These are phyloP conservation scores for Strix uralensis DNA, from an alignment of 2,113 vertebrate species.

Conservation along the genomic window DNA sequence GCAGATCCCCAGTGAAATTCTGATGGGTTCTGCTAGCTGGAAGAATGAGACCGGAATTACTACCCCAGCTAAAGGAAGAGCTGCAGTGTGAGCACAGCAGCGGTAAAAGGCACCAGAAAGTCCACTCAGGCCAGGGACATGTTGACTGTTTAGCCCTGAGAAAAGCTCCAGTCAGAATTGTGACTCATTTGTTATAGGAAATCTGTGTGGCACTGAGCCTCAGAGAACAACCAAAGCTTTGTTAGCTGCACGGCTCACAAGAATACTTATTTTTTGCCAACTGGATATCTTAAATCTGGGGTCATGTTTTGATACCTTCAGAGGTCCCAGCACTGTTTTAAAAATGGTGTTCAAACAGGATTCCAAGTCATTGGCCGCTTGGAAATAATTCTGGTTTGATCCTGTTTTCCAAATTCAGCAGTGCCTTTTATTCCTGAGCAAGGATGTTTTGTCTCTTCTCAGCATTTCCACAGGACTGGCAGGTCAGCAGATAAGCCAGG, in stretches of 20 bases:
- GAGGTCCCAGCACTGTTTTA: not conserved
- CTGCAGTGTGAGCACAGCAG: not conserved
- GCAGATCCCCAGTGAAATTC: not conserved
- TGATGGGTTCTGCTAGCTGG: not conserved
- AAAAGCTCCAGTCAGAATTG: not conserved
- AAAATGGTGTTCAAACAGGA: not conserved
- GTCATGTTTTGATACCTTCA: not conserved
- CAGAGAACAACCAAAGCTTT: not conserved
- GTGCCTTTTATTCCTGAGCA: not conserved
- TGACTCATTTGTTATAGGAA: not conserved
- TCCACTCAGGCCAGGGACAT: not conserved
- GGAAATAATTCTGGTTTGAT: not conserved
- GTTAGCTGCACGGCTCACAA: not conserved
- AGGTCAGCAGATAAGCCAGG: not conserved
- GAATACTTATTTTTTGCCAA: not conserved
- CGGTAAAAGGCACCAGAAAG: not conserved
- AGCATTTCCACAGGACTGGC: not conserved
- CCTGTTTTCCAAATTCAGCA: not conserved
- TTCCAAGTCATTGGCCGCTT: not conserved
- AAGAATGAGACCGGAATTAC: not conserved
- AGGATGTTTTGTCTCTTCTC: not conserved
- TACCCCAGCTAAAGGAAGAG: not conserved
- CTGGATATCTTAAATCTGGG: not conserved
- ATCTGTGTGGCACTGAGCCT: not conserved
- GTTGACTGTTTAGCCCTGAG: not conserved